phyloP scores from a whole-genome alignment of 2,888 invertebrate species.

The Vannuccia rotundouncinata region DNA sequence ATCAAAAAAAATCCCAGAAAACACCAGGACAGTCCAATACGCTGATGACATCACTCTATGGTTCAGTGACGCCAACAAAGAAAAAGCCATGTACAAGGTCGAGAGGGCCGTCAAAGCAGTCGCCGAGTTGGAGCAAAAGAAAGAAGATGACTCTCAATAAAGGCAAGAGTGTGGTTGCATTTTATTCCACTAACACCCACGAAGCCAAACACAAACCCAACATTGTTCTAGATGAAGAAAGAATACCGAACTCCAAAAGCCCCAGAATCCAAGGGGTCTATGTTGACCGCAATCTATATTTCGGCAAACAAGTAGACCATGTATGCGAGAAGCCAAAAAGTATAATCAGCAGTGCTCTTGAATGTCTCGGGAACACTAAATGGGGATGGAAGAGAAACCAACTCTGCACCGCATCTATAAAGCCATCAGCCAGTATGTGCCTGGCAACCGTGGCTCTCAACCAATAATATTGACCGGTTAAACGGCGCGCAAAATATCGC shows the following conservation, averaged over 20 bases:
- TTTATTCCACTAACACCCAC: neutral
- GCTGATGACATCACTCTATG: neutral
- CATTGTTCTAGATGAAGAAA: neutral
- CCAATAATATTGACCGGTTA: neutral
- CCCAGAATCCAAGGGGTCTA: neutral
- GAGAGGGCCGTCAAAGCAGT: neutral
- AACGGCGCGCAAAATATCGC: neutral
- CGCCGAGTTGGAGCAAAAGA: neutral
- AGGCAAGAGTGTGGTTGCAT: neutral
- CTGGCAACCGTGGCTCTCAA: neutral
- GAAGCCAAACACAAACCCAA: neutral
- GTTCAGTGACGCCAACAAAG: neutral
- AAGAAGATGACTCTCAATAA: constrained; percentile 5
- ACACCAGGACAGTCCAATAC: neutral
- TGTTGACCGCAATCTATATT: neutral
- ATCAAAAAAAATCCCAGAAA: neutral
- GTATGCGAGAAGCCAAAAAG: neutral
- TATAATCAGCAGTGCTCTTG: neutral
- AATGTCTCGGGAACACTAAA: neutral
- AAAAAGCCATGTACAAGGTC: neutral
- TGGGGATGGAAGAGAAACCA: constrained; percentile 1
- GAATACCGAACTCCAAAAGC: neutral
- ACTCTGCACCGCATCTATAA: neutral
- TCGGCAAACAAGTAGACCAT: neutral
- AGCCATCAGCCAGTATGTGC: neutral